These are phyloP conservation scores for Hephaestus fuliginosus DNA, from an alignment of 2,797 vertebrate genomes.

Conservation along the genomic window DNA sequence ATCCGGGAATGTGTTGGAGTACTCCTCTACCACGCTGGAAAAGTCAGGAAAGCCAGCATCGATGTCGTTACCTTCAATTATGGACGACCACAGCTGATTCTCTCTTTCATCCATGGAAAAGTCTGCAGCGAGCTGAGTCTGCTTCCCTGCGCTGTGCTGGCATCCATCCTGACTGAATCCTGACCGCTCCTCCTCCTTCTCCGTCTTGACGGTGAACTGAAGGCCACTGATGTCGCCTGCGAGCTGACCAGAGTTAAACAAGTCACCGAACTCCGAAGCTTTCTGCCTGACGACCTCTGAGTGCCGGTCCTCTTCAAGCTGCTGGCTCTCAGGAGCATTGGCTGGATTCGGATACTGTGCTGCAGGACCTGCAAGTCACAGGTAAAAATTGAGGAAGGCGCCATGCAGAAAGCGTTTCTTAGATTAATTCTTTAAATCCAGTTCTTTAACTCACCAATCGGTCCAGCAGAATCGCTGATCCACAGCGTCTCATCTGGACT, in stretches of 20 bases:
- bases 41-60: conserved; percentile 80
- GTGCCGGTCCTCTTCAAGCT: conserved; percentile 48
- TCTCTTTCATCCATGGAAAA: conserved; percentile 77
- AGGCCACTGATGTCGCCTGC: conserved; percentile 52
- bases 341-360: conserved; percentile 42
- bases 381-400: not conserved
- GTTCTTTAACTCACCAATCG: conserved; percentile 56
- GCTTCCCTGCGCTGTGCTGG: conserved; percentile 71
- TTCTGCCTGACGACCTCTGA: conserved; percentile 59
- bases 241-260: conserved; percentile 54
- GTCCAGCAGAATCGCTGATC: conserved; percentile 64
- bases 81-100: conserved; percentile 80
- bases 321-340: conserved; percentile 42
- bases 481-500: conserved; percentile 81
- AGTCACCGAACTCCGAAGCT: conserved; percentile 54
- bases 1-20: conserved; percentile 68
- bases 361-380: conserved; percentile 52
- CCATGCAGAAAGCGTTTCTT: too few relatives aligned
- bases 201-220: conserved; percentile 77
- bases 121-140: conserved; percentile 54
- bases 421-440: not conserved
- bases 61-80: conserved; percentile 79
- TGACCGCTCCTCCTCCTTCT: conserved; percentile 75
- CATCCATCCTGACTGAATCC: conserved; percentile 67
- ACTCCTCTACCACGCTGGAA: conserved; percentile 81